These are phyloP conservation scores for Galago senegalensis DNA, from an alignment of 2,797 vertebrate species.

Conservation along the genomic window DNA sequence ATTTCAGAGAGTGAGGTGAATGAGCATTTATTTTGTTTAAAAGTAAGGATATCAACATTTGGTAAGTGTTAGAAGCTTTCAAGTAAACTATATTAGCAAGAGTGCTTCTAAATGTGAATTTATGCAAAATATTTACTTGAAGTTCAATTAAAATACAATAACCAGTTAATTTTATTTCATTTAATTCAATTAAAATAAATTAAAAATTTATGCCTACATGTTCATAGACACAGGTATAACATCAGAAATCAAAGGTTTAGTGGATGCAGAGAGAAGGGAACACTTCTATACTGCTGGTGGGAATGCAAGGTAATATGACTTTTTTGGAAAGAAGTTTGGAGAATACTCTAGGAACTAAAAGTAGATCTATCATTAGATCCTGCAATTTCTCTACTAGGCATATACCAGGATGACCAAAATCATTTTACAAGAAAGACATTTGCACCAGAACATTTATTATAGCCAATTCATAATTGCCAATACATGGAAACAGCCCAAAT, in stretches of 20 bases:
- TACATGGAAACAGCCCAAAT: too few relatives aligned
- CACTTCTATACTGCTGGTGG: too few relatives aligned
- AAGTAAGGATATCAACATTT: background rate
- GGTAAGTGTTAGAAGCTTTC: background rate
- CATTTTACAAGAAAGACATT: too few relatives aligned
- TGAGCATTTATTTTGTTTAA: conserved; percentile 21
- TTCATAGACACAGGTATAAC: background rate
- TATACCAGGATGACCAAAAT: too few relatives aligned
- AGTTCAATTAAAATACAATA: conserved; percentile 5
- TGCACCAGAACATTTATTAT: too few relatives aligned
- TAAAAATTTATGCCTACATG: background rate
- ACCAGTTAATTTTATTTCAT: background rate
- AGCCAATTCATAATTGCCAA: too few relatives aligned
- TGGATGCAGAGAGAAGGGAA: too few relatives aligned
- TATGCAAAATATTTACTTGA: background rate
- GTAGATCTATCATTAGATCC: too few relatives aligned
- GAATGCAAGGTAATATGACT: too few relatives aligned
- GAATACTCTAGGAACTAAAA: too few relatives aligned
- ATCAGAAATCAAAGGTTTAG: background rate
- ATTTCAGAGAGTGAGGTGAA: background rate
- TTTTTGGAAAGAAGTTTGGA: too few relatives aligned
- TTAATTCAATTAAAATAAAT: background rate
- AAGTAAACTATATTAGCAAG: background rate
- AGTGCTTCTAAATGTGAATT: background rate
- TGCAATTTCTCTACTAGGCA: too few relatives aligned